phyloP scores from a whole-genome alignment of 2,797 vertebrate species.

The Smutsia gigantea region DNA sequence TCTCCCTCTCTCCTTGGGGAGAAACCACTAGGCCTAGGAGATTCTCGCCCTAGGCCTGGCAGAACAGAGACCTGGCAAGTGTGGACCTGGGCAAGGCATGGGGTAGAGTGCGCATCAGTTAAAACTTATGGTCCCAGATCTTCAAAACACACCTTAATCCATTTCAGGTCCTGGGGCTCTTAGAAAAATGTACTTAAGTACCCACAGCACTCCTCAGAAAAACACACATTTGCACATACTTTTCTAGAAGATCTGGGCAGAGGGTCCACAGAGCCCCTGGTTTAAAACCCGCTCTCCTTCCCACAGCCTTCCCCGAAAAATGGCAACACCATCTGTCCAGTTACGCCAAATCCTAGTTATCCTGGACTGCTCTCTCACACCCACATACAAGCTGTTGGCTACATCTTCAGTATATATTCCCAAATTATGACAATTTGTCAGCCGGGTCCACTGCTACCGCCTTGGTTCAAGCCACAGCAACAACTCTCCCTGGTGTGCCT shows the following conservation, averaged over 20 bases:
- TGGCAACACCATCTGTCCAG: neutral
- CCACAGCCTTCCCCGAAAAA: neutral
- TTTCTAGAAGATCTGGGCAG: neutral
- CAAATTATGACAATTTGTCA: neutral
- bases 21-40: neutral
- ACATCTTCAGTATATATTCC: neutral
- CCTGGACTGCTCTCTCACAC: neutral
- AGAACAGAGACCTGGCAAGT: neutral
- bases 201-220: neutral
- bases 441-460: neutral
- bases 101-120: accelerated
- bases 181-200: neutral
- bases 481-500: neutral
- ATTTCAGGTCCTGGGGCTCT: neutral
- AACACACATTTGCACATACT: neutral
- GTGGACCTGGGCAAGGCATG: neutral
- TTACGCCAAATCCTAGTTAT: neutral
- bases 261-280: neutral
- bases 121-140: neutral
- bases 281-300: neutral
- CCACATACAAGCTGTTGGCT: neutral
- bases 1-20: neutral
- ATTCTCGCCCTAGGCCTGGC: neutral
- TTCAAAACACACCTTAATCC: neutral
- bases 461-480: neutral